Base-by-base conservation (phyloP, 2,113 vertebrate genomes). In the Centropristis striata region DNA sequence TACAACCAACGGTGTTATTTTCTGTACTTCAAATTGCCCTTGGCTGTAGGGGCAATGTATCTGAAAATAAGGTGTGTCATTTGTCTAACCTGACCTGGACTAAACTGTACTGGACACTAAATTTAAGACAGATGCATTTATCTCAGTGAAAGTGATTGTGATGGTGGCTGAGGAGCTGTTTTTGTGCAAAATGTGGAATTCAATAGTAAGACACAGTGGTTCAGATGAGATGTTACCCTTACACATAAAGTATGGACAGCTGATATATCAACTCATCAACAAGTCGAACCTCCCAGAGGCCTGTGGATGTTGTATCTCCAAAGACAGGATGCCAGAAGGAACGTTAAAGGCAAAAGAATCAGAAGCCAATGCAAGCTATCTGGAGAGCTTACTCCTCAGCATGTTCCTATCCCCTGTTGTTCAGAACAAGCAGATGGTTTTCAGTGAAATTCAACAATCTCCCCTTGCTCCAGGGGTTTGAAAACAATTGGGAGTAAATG, bases 1-100 rank as follows among this genome's bases (percentile, higher is more conserved):
- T 95, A 94, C 95, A 95, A 95, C 94, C 93, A 95, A 94, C 94
- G 94, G 95, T 96, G 95, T 96, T 96, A 96, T 96, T 96, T 96
- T 95, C 94, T 96, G 92, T 95, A 95, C 95, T 96, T 95, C 94
- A 95, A 95, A 95, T 95, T 96, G 95, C 92, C 96, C 95, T 93
- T 95, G 95, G 95, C 94, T 96, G 94, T 66, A 76, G 90, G 91
- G 74, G 72, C 64, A 83, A 49, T 49, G 44, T 5, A 61, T 66
- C 73, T 67, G 58, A 84, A 83, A 65, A 84, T 70, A 82, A 89
- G 81, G 80, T 80, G 55, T 79, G 81, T 68, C 69, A 71, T 82
- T 78, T 88, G 46, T 75, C 23, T 69, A 75, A 74, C 49, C 42
- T 78, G 64, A 15, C 13, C 42, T 23, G 12, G 28, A 37, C 28